phyloP scores from a whole-genome alignment of 2,797 vertebrate genomes.

The Sebastes taczanowskii region DNA sequence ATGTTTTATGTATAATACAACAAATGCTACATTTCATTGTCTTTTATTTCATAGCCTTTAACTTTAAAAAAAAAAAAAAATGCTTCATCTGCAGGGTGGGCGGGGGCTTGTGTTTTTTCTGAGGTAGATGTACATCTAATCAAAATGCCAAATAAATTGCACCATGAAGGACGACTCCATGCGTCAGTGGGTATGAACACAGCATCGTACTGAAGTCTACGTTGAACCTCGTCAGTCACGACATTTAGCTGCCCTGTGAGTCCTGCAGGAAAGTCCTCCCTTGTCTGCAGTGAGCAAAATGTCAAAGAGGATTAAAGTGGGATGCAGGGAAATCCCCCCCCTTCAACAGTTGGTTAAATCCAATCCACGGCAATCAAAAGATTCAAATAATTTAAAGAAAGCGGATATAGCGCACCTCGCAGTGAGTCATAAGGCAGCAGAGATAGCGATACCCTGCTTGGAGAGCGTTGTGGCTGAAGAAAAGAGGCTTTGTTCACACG shows the following conservation, averaged over 20 bases:
- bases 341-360: slow-evolving; percentile 1
- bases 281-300: slow-evolving; percentile 50
- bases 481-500: slow-evolving; percentile 68
- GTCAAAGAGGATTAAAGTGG: slow-evolving; percentile 61
- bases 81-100: slow-evolving; percentile 79
- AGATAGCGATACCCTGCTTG: slow-evolving; percentile 60
- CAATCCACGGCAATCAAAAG: slow-evolving; percentile 33
- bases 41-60: slow-evolving; percentile 73
- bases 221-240: slow-evolving; percentile 17
- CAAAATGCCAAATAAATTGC: slow-evolving; percentile 98
- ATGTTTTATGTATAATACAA: slow-evolving; percentile 80
- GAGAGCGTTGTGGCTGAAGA: slow-evolving; percentile 37
- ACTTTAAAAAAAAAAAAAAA: slow-evolving; percentile 69
- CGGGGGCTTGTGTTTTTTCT: slow-evolving; percentile 76
- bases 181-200: slow-evolving; percentile 48
- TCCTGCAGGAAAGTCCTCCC: slow-evolving; percentile 54
- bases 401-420: slow-evolving; percentile 42
- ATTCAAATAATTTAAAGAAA: slow-evolving; percentile 65
- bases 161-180: slow-evolving; percentile 79
- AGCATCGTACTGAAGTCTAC: slow-evolving; percentile 17
- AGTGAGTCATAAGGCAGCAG: slow-evolving; percentile 59
- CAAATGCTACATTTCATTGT: slow-evolving; percentile 82
- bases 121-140: slow-evolving; percentile 91
- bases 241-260: slow-evolving; percentile 51
- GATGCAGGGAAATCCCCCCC: slow-evolving; percentile 52